These are phyloP conservation scores for Melitaea cinxia DNA, from an alignment of 1,140 invertebrate species.

Conservation along the genomic window DNA sequence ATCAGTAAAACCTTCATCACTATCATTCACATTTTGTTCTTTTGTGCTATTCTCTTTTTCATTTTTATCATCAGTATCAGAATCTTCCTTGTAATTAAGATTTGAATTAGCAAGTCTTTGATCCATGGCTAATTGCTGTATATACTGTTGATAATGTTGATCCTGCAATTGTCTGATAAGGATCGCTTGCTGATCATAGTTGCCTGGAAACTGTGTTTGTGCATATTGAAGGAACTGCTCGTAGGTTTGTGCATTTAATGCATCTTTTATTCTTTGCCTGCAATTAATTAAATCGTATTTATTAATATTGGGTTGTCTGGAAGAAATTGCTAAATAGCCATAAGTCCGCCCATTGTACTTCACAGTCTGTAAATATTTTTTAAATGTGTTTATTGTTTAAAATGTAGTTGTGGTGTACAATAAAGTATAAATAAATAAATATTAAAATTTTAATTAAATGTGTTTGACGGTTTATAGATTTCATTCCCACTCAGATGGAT, in stretches of 20 bases:
- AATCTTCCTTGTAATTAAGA: constrained; percentile 52
- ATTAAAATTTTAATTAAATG: too few relatives aligned
- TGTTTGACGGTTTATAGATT: too few relatives aligned
- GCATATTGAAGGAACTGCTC: constrained; percentile 96
- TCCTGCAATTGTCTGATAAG: constrained; percentile 96
- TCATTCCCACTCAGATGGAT: too few relatives aligned
- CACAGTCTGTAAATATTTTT: too few relatives aligned
- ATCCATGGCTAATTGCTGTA: constrained; percentile 89
- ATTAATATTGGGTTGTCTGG: too few relatives aligned
- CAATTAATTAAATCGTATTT: constrained; percentile 1
- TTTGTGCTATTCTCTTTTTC: constrained; percentile 46
- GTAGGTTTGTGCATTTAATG: constrained; percentile 97
- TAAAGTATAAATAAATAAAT: too few relatives aligned
- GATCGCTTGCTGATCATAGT: constrained; percentile 95
- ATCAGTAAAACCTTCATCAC: constrained; percentile 44
- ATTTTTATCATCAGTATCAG: constrained; percentile 45
- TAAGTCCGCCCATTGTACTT: too few relatives aligned
- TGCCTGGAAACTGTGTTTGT: constrained; percentile 96
- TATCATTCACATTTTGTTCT: constrained; percentile 64
- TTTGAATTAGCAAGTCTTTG: constrained; percentile 80
- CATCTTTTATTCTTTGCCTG: constrained; percentile 95
- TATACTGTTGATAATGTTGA: constrained; percentile 99
- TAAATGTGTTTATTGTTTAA: too few relatives aligned
- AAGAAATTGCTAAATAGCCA: too few relatives aligned
- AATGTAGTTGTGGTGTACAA: too few relatives aligned